Conservation (phyloP, 2,797 vertebrate genomes). For the Periparus ater region DNA sequence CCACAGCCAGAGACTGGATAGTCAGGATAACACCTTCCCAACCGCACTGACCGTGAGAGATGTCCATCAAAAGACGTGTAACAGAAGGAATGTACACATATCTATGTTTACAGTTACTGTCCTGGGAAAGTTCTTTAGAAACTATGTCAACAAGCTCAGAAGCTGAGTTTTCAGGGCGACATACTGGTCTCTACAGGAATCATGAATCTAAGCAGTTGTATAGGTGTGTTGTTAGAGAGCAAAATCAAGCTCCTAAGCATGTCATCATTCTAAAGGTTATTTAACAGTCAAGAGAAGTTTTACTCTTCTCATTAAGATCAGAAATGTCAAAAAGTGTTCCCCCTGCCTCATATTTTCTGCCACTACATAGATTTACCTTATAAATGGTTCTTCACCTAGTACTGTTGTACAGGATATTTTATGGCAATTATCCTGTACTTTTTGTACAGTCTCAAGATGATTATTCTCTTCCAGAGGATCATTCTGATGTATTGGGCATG, state of each 20-base stretch:
- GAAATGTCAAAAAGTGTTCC: not conserved
- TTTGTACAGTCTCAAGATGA: not conserved
- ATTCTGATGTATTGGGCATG: not conserved
- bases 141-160: too few species aligned
- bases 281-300: not conserved
- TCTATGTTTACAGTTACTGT: too few species aligned
- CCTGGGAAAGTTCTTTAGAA: too few species aligned
- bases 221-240: not conserved
- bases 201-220: not conserved
- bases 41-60: too few species aligned
- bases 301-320: not conserved
- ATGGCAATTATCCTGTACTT: not conserved
- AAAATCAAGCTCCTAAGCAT: not conserved
- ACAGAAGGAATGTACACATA: too few species aligned
- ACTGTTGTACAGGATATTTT: not conserved
- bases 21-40: too few species aligned
- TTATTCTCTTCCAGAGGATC: not conserved
- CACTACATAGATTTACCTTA: not conserved
- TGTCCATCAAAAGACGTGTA: too few species aligned
- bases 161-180: too few species aligned
- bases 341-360: not conserved
- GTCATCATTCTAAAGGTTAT: not conserved
- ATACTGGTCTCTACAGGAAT: not conserved
- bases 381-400: not conserved
- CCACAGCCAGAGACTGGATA: too few species aligned